These are phyloP conservation scores for Acrobasis repandana DNA, from an alignment of 2,888 invertebrate genomes.

Conservation along the genomic window DNA sequence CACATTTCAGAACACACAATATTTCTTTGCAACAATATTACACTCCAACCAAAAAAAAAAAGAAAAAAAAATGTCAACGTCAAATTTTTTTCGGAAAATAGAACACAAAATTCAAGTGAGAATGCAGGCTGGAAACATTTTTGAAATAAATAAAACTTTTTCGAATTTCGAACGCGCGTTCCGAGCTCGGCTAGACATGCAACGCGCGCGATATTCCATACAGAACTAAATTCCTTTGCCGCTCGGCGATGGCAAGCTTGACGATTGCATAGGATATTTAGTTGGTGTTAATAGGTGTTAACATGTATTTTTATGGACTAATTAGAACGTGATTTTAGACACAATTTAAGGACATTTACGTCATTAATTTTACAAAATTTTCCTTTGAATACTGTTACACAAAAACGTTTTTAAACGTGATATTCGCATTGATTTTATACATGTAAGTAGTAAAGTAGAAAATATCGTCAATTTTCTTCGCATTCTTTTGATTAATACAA, in stretches of 20 bases:
- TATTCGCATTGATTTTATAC: too few species aligned
- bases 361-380: background rate
- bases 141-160: slow-evolving; percentile 19
- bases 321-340: background rate
- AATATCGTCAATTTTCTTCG: background rate
- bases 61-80: background rate
- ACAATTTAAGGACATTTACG: background rate
- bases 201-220: slow-evolving; percentile 24
- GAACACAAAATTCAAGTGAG: background rate
- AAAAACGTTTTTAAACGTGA: too few species aligned
- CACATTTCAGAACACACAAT: background rate
- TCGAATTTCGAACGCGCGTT: slow-evolving; percentile 24
- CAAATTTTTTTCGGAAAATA: background rate
- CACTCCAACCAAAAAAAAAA: background rate
- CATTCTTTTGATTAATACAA: background rate
- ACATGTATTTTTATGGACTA: background rate
- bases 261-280: background rate
- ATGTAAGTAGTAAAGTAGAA: background rate
- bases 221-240: slow-evolving; percentile 26
- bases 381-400: background rate
- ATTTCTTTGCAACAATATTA: background rate
- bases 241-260: background rate
- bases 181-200: slow-evolving; percentile 24
- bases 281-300: background rate
- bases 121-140: slow-evolving; percentile 5